Percentiles rank a stretch among this genome's conserved stretches.
Conservation (phyloP, 1,140 invertebrate genomes). For the Theocolax elegans region DNA sequence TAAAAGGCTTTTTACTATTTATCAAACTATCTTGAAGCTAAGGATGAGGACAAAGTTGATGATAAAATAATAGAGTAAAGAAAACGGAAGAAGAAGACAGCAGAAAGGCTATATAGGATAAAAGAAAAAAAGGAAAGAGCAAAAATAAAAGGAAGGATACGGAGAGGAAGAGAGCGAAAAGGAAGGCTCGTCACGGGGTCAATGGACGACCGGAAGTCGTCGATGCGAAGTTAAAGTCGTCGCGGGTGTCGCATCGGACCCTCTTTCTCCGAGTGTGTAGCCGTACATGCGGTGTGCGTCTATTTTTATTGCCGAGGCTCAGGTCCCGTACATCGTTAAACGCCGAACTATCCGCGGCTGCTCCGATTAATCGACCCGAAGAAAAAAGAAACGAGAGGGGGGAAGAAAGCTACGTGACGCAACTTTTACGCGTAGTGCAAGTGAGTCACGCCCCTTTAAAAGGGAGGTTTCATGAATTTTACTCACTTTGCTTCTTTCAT, state of each 20-base stretch:
- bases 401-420: conserved; percentile 3
- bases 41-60: too few species aligned
- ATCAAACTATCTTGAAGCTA: too few species aligned
- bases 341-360: conserved; percentile 18
- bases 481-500: neutral
- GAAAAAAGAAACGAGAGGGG: conserved; percentile 1
- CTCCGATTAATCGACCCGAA: neutral
- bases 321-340: conserved; percentile 1
- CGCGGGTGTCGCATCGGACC: conserved; percentile 38
- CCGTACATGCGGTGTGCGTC: conserved; percentile 9
- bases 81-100: neutral
- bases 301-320: conserved; percentile 27
- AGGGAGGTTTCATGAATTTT: neutral
- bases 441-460: conserved; percentile 9
- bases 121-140: neutral
- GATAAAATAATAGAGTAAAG: too few species aligned
- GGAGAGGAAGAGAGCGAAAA: conserved; percentile 28
- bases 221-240: conserved; percentile 52
- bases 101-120: neutral
- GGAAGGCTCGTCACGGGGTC: conserved; percentile 44
- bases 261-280: neutral
- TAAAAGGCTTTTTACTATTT: too few species aligned
- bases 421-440: conserved; percentile 9
- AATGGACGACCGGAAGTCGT: conserved; percentile 58
- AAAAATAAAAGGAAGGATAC: neutral